Base-by-base conservation (phyloP, 2,888 invertebrate genomes). In the Chrysodeixis includens region DNA sequence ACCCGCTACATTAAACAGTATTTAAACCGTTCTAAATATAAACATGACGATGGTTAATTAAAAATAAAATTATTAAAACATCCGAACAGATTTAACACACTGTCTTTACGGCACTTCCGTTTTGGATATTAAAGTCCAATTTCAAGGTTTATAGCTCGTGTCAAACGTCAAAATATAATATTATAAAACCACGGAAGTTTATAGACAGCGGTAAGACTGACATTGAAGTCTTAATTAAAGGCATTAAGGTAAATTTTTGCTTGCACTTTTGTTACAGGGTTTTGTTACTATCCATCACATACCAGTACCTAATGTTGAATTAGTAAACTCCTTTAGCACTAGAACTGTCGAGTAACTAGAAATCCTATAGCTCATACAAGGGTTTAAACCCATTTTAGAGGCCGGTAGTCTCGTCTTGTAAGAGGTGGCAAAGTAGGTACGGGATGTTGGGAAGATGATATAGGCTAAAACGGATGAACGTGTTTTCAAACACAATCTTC, bases 181-280 rank as follows among this genome's bases (percentile, higher is more conserved):
- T 46, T 16, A 49, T 49, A 49, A 49, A 49, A 49, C 20, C 18
- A 49, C 46, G 46, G 46, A 49, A 49, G 20, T 20, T 49, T 20
- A 9, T 49, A 10, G 18, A 18, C 46, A 46, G 18, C 46, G 46
- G 14, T 40, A 40, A 40, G n/a, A 40, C 6, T 40, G n/a, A 40
- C n/a, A 40, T 40, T 40, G n/a, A n/a, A 40, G n/a, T 7, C n/a
- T 40, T 40, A n/a, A 40, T n/a, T 40, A n/a, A 40, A 40, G 7
- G 40, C 40, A 40, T 14, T 40, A n/a, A 40, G 40, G 40, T 40
- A n/a, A 7, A n/a, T 6, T 40, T n/a, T 40, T 6, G 40, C n/a
- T n/a, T 12, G 12, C 35, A 35, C 35, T 35, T 35, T 35, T 8
- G 12, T 8, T 2, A 32, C 8, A n/a, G n/a, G n/a, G n/a, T n/a